phyloP scores from a whole-genome alignment of 2,797 vertebrate species.

The Myiotriccus ornatus region DNA sequence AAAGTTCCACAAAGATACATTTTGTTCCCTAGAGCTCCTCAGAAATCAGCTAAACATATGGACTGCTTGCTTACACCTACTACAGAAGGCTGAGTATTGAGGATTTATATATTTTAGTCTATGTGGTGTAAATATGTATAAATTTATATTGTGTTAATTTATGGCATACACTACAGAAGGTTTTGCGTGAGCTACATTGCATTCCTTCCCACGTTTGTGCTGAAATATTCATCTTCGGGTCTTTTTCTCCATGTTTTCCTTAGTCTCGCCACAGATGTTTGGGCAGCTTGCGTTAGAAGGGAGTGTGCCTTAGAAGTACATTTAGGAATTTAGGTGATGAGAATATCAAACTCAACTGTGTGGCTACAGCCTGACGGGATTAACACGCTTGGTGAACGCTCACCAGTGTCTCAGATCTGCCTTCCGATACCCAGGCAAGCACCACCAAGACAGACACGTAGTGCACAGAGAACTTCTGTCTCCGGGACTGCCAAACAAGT shows the following conservation, averaged over 20 bases:
- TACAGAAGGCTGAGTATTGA: slow-evolving; percentile 77
- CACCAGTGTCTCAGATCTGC: neutral
- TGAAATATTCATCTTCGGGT: slow-evolving; percentile 79
- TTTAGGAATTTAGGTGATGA: slow-evolving; percentile 63
- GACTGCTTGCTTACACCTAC: slow-evolving; percentile 79
- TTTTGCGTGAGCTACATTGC: slow-evolving; percentile 75
- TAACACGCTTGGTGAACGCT: slow-evolving; percentile 19
- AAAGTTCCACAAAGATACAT: slow-evolving; percentile 56
- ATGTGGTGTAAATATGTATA: slow-evolving; percentile 82
- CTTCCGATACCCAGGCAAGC: neutral
- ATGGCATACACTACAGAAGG: slow-evolving; percentile 81
- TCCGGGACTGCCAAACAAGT: slow-evolving; percentile 28
- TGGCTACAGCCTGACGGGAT: slow-evolving; percentile 39
- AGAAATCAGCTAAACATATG: slow-evolving; percentile 77
- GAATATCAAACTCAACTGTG: slow-evolving; percentile 33
- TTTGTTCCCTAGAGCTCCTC: slow-evolving; percentile 70
- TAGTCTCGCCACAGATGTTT: slow-evolving; percentile 77
- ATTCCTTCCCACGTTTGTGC: slow-evolving; percentile 78
- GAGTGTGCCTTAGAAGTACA: slow-evolving; percentile 47
- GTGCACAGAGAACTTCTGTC: neutral
- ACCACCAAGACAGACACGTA: neutral
- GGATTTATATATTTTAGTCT: slow-evolving; percentile 81
- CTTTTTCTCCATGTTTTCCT: slow-evolving; percentile 73
- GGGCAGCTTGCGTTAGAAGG: slow-evolving; percentile 70
- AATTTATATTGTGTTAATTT: slow-evolving; percentile 84